These are phyloP conservation scores for Meloidogyne floridensis DNA, from an alignment of 1,140 invertebrate genomes.

Conservation along the genomic window DNA sequence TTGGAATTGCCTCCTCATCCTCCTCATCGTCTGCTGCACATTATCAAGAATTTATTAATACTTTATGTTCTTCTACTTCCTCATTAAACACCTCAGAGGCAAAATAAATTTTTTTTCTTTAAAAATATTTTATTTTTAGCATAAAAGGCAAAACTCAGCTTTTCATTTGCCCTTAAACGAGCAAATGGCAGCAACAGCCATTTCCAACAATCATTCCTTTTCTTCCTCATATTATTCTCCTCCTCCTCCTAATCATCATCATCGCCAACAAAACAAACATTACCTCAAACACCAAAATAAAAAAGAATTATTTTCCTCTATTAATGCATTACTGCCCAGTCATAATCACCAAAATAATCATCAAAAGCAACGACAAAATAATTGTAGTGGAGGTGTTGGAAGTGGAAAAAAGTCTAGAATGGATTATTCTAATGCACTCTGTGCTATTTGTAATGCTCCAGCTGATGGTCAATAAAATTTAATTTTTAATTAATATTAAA, in stretches of 20 bases:
- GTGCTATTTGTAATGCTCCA: slow-evolving; percentile 26
- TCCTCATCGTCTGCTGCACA: background rate
- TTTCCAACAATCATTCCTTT: background rate
- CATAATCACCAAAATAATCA: too few relatives aligned
- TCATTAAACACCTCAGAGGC: background rate
- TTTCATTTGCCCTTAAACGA: background rate
- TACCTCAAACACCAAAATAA: background rate
- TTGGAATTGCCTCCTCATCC: background rate
- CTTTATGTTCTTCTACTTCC: background rate
- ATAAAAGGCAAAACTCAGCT: slow-evolving; percentile 5
- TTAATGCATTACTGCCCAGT: background rate
- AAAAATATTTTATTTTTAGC: background rate
- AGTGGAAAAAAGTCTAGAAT: slow-evolving; percentile 20
- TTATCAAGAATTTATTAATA: background rate
- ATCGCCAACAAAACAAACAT: background rate
- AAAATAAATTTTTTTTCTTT: background rate
- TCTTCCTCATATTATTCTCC: background rate
- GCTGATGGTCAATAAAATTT: slow-evolving; percentile 14
- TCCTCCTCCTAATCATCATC: background rate
- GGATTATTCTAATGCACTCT: slow-evolving; percentile 23
- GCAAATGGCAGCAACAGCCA: background rate
- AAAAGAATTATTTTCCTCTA: background rate
- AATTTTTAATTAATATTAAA: background rate
- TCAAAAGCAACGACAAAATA: background rate
- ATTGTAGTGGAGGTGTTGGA: background rate